A percentile compares a stretch with the other conserved stretches of the same genome.
Evolutionary conservation across 2,797 vertebrate species (phyloP).

Genomic region (Peromyscus attwateri): DNA sequence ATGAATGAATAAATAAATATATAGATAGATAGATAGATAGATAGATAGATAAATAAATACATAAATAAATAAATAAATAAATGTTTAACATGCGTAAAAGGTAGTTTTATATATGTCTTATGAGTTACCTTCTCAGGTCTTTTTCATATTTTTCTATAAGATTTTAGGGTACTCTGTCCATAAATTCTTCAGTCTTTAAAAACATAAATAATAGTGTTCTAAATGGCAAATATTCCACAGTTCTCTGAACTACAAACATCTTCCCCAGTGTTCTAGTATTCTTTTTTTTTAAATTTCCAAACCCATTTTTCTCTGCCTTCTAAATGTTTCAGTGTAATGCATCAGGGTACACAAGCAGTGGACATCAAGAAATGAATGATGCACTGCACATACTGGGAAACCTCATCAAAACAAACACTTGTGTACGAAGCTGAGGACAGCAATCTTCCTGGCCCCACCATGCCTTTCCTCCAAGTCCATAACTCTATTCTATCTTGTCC

Average conservation of each 20-base stretch:
- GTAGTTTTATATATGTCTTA: background rate
- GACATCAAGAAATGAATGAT: background rate
- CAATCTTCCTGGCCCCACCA: background rate
- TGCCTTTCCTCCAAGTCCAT: background rate
- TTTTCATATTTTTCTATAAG: constrained; percentile 17
- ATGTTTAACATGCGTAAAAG: background rate
- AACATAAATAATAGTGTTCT: background rate
- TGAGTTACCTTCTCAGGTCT: background rate
- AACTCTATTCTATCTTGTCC: background rate
- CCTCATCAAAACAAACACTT: background rate
- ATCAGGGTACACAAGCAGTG: background rate
- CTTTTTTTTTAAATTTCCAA: background rate
- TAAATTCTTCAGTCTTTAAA: background rate
- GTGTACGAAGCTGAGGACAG: background rate
- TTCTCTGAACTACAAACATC: background rate
- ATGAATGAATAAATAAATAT: background rate
- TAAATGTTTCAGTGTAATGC: background rate
- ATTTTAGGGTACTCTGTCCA: background rate
- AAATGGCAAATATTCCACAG: background rate
- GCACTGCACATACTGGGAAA: background rate
- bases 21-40: background rate
- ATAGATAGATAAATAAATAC: background rate
- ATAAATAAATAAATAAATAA: background rate
- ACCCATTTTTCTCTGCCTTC: background rate
- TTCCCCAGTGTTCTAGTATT: background rate